Evolutionary conservation across 2,888 invertebrate species (phyloP).

Genomic region (Zaprionus obscuricornis): DNA sequence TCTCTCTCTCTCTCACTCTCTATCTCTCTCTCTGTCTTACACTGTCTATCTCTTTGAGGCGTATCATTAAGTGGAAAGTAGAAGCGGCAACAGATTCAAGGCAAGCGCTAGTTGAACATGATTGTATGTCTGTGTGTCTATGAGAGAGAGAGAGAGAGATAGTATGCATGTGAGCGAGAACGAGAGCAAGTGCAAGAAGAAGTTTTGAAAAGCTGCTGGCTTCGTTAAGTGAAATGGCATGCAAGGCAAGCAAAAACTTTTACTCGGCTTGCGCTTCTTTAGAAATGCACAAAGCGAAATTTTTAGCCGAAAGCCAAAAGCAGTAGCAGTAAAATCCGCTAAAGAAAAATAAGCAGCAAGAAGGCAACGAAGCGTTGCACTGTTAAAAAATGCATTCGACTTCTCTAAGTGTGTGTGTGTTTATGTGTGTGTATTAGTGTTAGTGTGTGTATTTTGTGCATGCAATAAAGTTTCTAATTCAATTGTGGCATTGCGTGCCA

Average conservation of each 20-base stretch:
- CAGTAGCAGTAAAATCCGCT: slow-evolving; percentile 11
- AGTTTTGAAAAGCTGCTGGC: slow-evolving; percentile 6
- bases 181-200: neutral
- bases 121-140: too few species aligned
- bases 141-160: too few species aligned
- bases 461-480: slow-evolving; percentile 66
- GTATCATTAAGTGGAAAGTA: too few species aligned
- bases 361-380: neutral
- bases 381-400: slow-evolving; percentile 54
- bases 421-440: slow-evolving; percentile 9
- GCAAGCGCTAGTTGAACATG: too few species aligned
- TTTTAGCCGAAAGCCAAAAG: slow-evolving; percentile 23
- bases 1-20: neutral
- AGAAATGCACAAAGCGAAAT: slow-evolving; percentile 63
- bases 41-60: neutral
- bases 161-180: too few species aligned
- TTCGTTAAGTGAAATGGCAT: slow-evolving; percentile 22
- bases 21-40: too few species aligned
- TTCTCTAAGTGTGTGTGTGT: slow-evolving; percentile 9
- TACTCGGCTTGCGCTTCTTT: slow-evolving; percentile 28
- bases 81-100: too few species aligned
- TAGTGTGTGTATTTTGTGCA: slow-evolving; percentile 39
- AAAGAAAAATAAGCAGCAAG: slow-evolving; percentile 1
- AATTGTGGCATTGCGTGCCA: slow-evolving; percentile 51
- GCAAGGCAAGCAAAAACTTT: slow-evolving; percentile 23